Evolutionary conservation across 2,113 vertebrate species (phyloP), one percentile per base, ranked within the genome.

Genomic region (Megaptera novaeangliae): DNA sequence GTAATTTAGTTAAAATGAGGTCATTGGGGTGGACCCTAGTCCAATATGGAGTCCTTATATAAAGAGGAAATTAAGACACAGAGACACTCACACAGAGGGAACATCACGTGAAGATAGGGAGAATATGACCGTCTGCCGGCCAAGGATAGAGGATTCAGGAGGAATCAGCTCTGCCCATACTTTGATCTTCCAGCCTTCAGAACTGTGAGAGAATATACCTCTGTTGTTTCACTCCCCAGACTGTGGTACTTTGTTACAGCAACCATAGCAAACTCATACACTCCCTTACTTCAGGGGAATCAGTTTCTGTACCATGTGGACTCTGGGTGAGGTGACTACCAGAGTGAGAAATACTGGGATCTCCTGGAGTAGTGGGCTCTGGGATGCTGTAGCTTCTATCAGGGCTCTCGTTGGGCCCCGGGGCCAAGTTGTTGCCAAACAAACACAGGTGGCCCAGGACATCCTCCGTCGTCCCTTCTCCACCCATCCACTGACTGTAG

Each of bases 391-490:
- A 46, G 86, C 18, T 1, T 4, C 55, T 46, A n/a, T 46, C 21
- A 21, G 11, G 49, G 49, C 13, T 29, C 10, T 36, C 12, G 1
- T 5, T 3, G 21, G 31, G 7, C 5, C 21, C 31, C 1, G 0
- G 63, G 15, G 49, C 49, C 14, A 27, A 39, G 29, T 57, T 27
- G 49, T 11, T 57, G 63, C 63, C 63, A 39, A n/a, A 57, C 6
- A 57, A 21, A n/a, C 36, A 34, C 20, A 18, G 9, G 74, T 41
- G n/a, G 44, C n/a, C 21, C 13, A 2, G 71, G 59, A 13, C n/a
- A 39, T 36, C 31, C 71, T 49, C 10, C 2, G 6, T 8, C 3
- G 0, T 1, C 10, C 2, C n/a, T 49, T 7, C 34, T 17, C 71
- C 14, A 9, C 18, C 39, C n/a, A 29, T 12, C 49, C 0, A 3